Evolutionary conservation across 2,113 vertebrate species (phyloP), one percentile per base, ranked within the genome.

Genomic region (Clarias magur): DNA sequence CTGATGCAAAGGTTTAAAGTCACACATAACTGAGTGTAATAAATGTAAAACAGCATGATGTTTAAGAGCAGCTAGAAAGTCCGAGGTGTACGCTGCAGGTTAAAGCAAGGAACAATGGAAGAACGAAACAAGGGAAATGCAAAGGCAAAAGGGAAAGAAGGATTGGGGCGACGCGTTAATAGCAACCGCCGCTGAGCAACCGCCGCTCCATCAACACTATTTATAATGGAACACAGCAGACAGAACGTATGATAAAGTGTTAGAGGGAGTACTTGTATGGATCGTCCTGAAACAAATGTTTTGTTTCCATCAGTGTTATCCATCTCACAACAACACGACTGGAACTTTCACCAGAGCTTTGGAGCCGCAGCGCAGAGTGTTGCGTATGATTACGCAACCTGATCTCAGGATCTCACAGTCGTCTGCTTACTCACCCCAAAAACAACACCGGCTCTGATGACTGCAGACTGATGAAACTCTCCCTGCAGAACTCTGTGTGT

Each of bases 381-480:
- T 80, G 84, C 53, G 56, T 42, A 27, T 12, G 85, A 89, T 89
- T 86, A 86, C 48, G 88, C 85, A 86, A 89, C 63, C 53, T 63
- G 60, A 73, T 83, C 85, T 38, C 56, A 83, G 65, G 73, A 86
- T 86, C 80, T 68, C 54, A 79, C 38, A 62, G 60, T 75, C 23
- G 80, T 54, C 79, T 83, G 56, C 82, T 60, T 70, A n/a, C 82
- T 68, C 85, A 79, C 82, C 85, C 63, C 84, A 11, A 42, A 82
- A 86, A 83, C 80, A 72, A 54, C 72, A 80, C 81, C 62, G 34
- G 34, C 78, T 56, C 72, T 62, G 68, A 67, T 56, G 63, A 68
- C 73, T n/a, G 56, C 62, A 81, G 62, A 65, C 85, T 80, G 76
- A 89, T 86, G 85, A 80, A 89, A 89, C 88, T 73, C 84, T 86